Percentiles rank a stretch among this genome's conserved stretches.
These are phyloP conservation scores for Lacanobia oleracea DNA, from an alignment of 2,888 invertebrate species.

Conservation along the genomic window DNA sequence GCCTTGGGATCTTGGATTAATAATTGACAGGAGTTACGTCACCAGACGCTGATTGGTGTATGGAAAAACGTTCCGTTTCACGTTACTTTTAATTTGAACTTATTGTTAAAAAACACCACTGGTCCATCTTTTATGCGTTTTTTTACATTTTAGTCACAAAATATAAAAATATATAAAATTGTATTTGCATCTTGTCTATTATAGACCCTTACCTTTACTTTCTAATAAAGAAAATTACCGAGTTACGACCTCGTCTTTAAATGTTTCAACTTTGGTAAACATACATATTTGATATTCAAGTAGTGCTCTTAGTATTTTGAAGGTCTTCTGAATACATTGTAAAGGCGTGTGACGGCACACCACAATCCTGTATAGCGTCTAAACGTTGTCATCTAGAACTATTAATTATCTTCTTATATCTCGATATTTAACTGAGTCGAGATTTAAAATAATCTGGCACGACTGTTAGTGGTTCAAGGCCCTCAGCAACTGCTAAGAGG, in stretches of 20 bases:
- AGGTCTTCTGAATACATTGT: neutral
- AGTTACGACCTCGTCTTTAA: neutral
- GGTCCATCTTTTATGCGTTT: too few species aligned
- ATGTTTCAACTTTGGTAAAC: conserved; percentile 1
- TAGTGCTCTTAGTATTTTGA: conserved; percentile 6
- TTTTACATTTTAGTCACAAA: too few species aligned
- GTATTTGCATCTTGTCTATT: too few species aligned
- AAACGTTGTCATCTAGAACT: too few species aligned
- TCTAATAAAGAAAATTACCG: too few species aligned
- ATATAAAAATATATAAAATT: too few species aligned
- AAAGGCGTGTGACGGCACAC: conserved; percentile 9
- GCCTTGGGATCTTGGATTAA: too few species aligned
- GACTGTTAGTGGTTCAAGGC: neutral
- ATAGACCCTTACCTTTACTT: neutral
- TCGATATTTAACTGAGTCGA: neutral
- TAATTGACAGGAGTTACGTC: too few species aligned
- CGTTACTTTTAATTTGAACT: too few species aligned
- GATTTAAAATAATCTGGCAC: neutral
- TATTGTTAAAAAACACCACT: too few species aligned
- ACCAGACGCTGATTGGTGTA: too few species aligned
- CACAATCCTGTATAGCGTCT: neutral
- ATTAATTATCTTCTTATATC: neutral
- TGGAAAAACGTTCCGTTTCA: too few species aligned
- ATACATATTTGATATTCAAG: conserved; percentile 31
- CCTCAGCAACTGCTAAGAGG: neutral